phyloP scores from a whole-genome alignment of 1,140 invertebrate species.

The Panagrolaimus sp. region DNA sequence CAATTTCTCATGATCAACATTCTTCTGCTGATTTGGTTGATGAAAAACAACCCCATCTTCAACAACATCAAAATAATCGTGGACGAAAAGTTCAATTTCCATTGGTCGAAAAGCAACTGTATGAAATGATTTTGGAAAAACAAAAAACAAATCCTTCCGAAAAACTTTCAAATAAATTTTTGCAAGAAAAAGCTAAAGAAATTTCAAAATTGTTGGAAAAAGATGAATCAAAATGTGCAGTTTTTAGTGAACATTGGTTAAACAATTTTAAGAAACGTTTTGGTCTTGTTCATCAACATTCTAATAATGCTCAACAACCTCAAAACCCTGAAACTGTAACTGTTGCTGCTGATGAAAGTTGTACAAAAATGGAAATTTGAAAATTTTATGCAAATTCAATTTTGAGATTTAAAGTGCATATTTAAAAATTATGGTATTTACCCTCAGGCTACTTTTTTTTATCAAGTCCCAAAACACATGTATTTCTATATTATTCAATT shows the following conservation, averaged over 20 bases:
- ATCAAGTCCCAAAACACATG: too few species aligned
- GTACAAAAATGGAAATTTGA: too few species aligned
- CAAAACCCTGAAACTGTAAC: too few species aligned
- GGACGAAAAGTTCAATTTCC: not conserved
- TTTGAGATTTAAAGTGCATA: too few species aligned
- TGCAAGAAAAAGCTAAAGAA: constrained; percentile 14
- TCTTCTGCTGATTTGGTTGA: not conserved
- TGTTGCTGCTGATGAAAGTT: too few species aligned
- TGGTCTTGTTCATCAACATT: not conserved
- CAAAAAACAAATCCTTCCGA: constrained; percentile 8
- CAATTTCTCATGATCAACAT: too few species aligned
- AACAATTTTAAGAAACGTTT: constrained; percentile 18
- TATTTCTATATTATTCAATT: too few species aligned
- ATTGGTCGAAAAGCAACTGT: not conserved
- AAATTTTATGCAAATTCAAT: too few species aligned
- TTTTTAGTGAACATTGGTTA: constrained; percentile 17
- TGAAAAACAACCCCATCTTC: not conserved
- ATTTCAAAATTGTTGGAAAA: not conserved
- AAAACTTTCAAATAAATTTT: constrained; percentile 5
- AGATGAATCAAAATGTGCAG: not conserved
- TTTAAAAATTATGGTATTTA: too few species aligned
- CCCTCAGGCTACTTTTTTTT: too few species aligned
- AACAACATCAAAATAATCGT: not conserved
- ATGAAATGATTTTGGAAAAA: not conserved
- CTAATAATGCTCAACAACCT: too few species aligned